Base-by-base conservation (phyloP, 2,113 vertebrate species). In the Pachyramphus minor region DNA sequence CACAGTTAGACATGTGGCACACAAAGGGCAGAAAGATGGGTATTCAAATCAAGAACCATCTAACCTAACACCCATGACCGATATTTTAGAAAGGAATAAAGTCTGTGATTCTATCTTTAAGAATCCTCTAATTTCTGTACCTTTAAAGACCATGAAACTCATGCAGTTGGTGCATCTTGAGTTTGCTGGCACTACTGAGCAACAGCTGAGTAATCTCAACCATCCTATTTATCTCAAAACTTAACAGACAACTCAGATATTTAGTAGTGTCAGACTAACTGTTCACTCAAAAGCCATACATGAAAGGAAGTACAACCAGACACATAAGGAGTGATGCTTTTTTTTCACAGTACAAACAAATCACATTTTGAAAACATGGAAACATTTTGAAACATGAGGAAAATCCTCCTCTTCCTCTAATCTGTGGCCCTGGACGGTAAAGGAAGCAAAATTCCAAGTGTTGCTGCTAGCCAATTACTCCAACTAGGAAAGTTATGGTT, bases 201-300 rank as follows among this genome's bases (percentile, higher is more conserved):
- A 80, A 66, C 3, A 58, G n/a, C 25, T 84, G 56, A 37, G 45
- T n/a, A 37, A 77, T 53, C 16, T 23, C 37, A 74, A 41, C n/a
- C 3, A 23, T 53, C 20, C 12, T 30, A 9, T 78, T 90, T 71
- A 47, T 49, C 47, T 75, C 35, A 75, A 66, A 81, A 62, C 7
- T 69, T 62, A n/a, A 44, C 14, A 25, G 69, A 23, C 60, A 67
- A 33, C 23, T 59, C n/a, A 45, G 47, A 50, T 49, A 50, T 9
- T 55, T 35, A 59, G 31, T 0, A 0, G 18, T 21, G 14, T 42
- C 53, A 86, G 53, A 64, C 17, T 4, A 69, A 47, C 8, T 49
- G 22, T 37, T 82, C 15, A 64, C 25, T 58, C 68, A 59, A 69
- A 82, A 84, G 50, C n/a, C 41, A 16, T 8, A 62, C 5, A 49